Conservation (phyloP, 2,888 invertebrate species). For the Siphlonurus alternatus region DNA sequence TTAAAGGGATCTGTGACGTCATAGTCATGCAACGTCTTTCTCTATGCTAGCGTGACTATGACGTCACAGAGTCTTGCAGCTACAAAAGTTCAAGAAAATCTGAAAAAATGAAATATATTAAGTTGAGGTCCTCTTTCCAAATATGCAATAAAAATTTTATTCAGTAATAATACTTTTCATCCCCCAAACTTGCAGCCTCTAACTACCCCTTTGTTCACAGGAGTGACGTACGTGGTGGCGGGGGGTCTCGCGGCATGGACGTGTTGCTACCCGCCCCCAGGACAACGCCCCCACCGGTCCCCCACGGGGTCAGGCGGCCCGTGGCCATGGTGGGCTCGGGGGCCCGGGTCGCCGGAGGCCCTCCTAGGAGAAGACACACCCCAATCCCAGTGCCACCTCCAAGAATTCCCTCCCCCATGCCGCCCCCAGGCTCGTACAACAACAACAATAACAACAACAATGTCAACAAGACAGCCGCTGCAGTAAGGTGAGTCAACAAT, state of each 20-base stretch:
- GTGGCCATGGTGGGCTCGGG: not conserved
- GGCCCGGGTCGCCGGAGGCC: not conserved
- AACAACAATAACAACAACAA: not conserved
- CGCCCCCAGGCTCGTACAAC: constrained; percentile 19
- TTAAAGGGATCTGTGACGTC: no score
- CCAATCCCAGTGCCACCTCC: constrained; percentile 37
- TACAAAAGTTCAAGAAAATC: no score
- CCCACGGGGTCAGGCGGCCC: not conserved
- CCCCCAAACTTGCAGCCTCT: no score
- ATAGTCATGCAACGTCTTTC: no score
- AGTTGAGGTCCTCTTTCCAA: no score
- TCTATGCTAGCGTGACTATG: no score
- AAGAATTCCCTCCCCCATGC: constrained; percentile 38
- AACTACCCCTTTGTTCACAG: not conserved
- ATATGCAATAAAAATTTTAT: no score
- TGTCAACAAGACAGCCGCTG: not conserved
- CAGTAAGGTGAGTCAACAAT: not conserved
- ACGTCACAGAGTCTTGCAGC: no score
- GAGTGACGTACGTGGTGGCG: not conserved
- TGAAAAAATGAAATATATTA: no score
- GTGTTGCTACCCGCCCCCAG: not conserved
- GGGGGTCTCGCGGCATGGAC: not conserved
- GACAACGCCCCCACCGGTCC: not conserved
- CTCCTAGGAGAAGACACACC: constrained; percentile 20
- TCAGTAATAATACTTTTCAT: no score